Percentiles rank a stretch among this genome's conserved stretches.
Conservation (phyloP, 2,888 invertebrate genomes). For the Eupithecia exiguata region DNA sequence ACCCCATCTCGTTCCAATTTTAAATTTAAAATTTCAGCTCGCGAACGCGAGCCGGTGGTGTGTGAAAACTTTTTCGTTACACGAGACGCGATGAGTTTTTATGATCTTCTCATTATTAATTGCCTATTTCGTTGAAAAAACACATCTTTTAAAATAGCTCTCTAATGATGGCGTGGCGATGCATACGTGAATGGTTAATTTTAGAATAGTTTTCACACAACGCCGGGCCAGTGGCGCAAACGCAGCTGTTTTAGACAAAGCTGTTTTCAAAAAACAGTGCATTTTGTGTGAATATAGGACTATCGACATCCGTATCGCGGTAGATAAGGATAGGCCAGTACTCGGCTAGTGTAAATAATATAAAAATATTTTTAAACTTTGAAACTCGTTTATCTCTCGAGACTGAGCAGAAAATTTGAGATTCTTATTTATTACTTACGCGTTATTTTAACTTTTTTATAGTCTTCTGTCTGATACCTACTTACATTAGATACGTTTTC, state of each 20-base stretch:
- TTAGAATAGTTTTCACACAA: slow-evolving; percentile 52
- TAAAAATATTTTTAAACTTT: slow-evolving; percentile 45
- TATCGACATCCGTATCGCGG: slow-evolving; percentile 45
- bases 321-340: slow-evolving; percentile 51
- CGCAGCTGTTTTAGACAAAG: slow-evolving; percentile 52
- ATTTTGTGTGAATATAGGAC: slow-evolving; percentile 49
- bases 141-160: slow-evolving; percentile 44
- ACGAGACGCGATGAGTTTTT: slow-evolving; percentile 44
- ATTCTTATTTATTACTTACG: slow-evolving; percentile 54
- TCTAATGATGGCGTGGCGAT: slow-evolving; percentile 44
- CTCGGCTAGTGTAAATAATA: slow-evolving; percentile 56
- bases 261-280: slow-evolving; percentile 48
- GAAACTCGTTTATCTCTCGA: slow-evolving; percentile 51
- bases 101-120: slow-evolving; percentile 42
- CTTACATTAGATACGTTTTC: slow-evolving; percentile 12
- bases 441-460: slow-evolving; percentile 47
- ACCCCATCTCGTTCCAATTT: slow-evolving; percentile 78
- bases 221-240: slow-evolving; percentile 50
- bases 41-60: slow-evolving; percentile 59
- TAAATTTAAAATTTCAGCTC: slow-evolving; percentile 66
- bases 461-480: slow-evolving; percentile 37
- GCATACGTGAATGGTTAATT: slow-evolving; percentile 44
- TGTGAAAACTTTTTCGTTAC: slow-evolving; percentile 56
- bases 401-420: slow-evolving; percentile 49
- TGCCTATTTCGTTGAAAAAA: slow-evolving; percentile 43